Evolutionary conservation across 2,797 vertebrate species (phyloP).

Genomic region (Gobionotothen gibberifrons): DNA sequence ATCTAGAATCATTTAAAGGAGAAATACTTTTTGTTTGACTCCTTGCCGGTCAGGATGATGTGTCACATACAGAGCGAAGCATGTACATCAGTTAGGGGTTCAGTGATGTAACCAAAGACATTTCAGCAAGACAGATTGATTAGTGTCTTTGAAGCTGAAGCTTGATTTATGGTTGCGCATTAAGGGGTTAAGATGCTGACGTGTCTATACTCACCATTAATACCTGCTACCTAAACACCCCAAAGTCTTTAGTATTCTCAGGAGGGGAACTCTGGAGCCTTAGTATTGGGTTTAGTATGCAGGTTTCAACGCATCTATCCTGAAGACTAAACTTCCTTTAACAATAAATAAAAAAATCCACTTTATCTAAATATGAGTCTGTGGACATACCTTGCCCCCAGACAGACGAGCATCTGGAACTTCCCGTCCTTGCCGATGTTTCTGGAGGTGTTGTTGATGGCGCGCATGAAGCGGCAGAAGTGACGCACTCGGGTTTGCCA

Average conservation of each 20-base stretch:
- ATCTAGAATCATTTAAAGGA: conserved; percentile 35
- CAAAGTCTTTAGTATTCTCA: neutral
- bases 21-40: conserved; percentile 19
- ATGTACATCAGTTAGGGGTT: neutral
- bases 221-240: neutral
- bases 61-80: neutral
- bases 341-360: conserved; percentile 1
- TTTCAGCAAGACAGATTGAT: conserved; percentile 1
- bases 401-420: conserved; percentile 98
- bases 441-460: conserved; percentile 94
- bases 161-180: neutral
- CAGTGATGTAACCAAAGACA: neutral
- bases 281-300: neutral
- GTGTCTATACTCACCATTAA: neutral
- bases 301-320: neutral
- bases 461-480: conserved; percentile 96
- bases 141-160: neutral
- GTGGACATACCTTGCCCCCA: conserved; percentile 92
- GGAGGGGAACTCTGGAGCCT: neutral
- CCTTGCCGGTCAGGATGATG: conserved; percentile 13
- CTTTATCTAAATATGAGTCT: neutral
- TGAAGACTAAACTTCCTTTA: neutral
- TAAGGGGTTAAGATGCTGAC: neutral
- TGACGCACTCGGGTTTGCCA: conserved; percentile 93
- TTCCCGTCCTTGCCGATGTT: conserved; percentile 99